These are phyloP conservation scores for Epinephelus moara DNA, from an alignment of 2,113 vertebrate species.

Conservation along the genomic window DNA sequence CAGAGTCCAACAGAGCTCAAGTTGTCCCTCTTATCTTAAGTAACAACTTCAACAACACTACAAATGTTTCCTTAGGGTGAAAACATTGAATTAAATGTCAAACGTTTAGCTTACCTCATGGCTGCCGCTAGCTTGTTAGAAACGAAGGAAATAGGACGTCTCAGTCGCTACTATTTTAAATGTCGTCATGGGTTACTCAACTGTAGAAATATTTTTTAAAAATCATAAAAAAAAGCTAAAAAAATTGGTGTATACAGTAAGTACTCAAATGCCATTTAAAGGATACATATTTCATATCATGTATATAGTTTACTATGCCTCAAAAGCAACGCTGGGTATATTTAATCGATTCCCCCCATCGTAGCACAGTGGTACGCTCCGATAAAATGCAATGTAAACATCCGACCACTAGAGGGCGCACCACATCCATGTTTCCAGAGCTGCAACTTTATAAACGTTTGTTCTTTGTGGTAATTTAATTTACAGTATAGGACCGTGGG, in stretches of 20 bases:
- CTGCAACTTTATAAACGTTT: not conserved
- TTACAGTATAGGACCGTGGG: not conserved
- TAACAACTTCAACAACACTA: accelerated
- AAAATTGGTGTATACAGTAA: accelerated
- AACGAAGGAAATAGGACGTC: constrained; percentile 21
- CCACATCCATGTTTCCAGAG: not conserved
- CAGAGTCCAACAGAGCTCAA: accelerated
- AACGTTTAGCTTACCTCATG: constrained; percentile 68
- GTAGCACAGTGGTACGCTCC: constrained; percentile 51
- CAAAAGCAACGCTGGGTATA: not conserved
- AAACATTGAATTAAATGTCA: not conserved
- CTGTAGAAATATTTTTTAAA: not conserved
- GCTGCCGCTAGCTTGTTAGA: constrained; percentile 57
- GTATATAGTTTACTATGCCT: not conserved
- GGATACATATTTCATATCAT: accelerated
- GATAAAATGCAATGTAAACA: not conserved
- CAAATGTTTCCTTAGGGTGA: not conserved
- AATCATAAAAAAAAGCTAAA: not conserved
- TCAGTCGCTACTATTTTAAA: constrained; percentile 50
- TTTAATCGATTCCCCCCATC: not conserved
- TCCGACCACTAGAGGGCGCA: constrained; percentile 26
- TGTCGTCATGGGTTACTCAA: constrained; percentile 5
- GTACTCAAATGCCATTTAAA: accelerated
- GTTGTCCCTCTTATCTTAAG: accelerated
- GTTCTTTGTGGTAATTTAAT: not conserved